These are phyloP conservation scores for Yponomeuta malinellus DNA, from an alignment of 2,888 invertebrate genomes.

Conservation along the genomic window DNA sequence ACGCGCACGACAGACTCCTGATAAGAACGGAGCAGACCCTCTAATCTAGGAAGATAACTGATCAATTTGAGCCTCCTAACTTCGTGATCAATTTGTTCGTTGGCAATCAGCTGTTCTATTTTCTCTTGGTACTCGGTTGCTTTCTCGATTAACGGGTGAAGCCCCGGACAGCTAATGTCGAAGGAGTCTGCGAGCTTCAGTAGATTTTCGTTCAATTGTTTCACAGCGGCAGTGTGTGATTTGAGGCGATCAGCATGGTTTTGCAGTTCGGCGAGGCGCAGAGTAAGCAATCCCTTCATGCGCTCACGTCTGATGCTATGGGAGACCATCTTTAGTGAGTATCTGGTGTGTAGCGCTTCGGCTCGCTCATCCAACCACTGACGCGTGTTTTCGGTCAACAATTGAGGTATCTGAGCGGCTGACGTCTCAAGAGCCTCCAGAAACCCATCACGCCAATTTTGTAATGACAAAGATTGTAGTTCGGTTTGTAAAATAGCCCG, in stretches of 20 bases:
- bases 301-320: conserved; percentile 51
- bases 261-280: conserved; percentile 42
- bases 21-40: conserved; percentile 40
- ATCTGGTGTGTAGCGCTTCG: conserved; percentile 42
- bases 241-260: conserved; percentile 45
- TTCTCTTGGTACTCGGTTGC: conserved; percentile 23
- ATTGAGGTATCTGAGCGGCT: conserved; percentile 39
- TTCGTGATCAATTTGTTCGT: conserved; percentile 37
- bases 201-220: conserved; percentile 39
- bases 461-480: conserved; percentile 43
- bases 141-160: conserved; percentile 42
- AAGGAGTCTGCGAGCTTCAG: conserved; percentile 38
- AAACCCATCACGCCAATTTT: conserved; percentile 57
- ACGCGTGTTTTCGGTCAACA: conserved; percentile 41
- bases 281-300: conserved; percentile 39
- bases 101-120: conserved; percentile 32
- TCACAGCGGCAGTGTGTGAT: conserved; percentile 49
- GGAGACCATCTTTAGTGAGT: conserved; percentile 49
- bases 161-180: conserved; percentile 35
- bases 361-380: conserved; percentile 50
- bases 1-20: conserved; percentile 38
- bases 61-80: conserved; percentile 45
- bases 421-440: conserved; percentile 52
- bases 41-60: conserved; percentile 49
- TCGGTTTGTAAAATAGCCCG: conserved; percentile 45